phyloP scores from a whole-genome alignment of 2,797 vertebrate species.

The Enteromius afrohamiltoni region DNA sequence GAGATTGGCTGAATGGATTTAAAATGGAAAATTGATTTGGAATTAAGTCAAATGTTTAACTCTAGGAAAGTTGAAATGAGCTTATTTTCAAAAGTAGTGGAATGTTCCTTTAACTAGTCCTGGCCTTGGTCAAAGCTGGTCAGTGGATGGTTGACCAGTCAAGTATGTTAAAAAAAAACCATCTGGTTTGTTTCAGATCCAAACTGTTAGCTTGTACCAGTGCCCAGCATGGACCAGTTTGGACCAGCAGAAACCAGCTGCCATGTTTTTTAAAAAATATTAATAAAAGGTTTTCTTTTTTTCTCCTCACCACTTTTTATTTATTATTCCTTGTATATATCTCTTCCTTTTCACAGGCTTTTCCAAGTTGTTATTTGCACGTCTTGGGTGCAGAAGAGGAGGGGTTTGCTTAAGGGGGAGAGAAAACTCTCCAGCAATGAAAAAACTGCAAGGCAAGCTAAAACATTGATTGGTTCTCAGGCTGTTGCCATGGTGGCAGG shows the following conservation, averaged over 20 bases:
- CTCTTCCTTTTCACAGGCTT: background rate
- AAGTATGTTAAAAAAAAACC: background rate
- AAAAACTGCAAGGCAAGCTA: conserved; percentile 48
- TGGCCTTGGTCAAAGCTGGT: background rate
- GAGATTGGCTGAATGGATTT: no score
- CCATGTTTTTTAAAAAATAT: background rate
- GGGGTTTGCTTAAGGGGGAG: conserved; percentile 58
- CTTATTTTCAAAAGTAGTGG: no score
- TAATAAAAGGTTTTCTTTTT: no score
- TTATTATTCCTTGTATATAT: background rate
- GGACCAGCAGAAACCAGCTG: background rate
- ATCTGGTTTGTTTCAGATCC: background rate
- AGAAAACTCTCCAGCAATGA: conserved; percentile 50
- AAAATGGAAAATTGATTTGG: no score
- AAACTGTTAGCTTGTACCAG: background rate
- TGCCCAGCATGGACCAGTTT: background rate
- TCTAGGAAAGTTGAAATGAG: no score
- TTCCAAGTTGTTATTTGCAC: conserved; percentile 49
- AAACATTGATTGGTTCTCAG: conserved; percentile 55
- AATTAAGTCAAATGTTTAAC: no score
- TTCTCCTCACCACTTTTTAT: background rate
- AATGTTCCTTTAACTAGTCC: background rate
- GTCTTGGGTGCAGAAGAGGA: conserved; percentile 21
- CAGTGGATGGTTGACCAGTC: background rate
- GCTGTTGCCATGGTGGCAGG: conserved; percentile 61